Evolutionary conservation across 2,888 invertebrate genomes (phyloP).

Genomic region (Lasioglossum zephyrum): DNA sequence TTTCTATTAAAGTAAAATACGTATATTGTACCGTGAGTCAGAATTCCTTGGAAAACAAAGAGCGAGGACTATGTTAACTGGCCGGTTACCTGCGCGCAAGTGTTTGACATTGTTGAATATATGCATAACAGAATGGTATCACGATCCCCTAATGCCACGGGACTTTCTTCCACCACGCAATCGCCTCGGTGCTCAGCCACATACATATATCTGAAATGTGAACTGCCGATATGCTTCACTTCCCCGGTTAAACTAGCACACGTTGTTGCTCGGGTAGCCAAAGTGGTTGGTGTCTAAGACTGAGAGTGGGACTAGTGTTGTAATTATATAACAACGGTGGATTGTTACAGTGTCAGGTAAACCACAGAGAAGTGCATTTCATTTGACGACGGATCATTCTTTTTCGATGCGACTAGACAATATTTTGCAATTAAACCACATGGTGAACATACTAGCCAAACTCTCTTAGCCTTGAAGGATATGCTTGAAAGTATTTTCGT

Average conservation of each 20-base stretch:
- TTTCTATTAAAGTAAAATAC: background rate
- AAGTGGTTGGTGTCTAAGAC: constrained; percentile 30
- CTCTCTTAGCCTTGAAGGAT: background rate
- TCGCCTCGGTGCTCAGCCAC: background rate
- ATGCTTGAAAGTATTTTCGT: background rate
- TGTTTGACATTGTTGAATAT: constrained; percentile 7
- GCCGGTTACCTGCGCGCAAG: background rate
- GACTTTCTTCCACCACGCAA: constrained; percentile 44
- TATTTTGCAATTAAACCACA: background rate
- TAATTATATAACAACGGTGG: constrained; percentile 40
- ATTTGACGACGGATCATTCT: background rate
- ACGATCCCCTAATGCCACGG: constrained; percentile 24
- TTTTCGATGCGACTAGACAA: background rate
- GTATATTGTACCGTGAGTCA: background rate
- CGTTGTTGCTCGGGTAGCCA: constrained; percentile 47
- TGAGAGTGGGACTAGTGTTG: constrained; percentile 32
- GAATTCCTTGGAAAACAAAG: background rate
- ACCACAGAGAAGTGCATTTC: background rate
- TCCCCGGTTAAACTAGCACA: constrained; percentile 51
- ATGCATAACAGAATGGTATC: background rate
- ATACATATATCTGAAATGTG: constrained; percentile 57
- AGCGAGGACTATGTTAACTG: background rate
- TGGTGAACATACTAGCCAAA: background rate
- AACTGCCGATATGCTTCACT: constrained; percentile 56
- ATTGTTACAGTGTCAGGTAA: constrained; percentile 35